Conservation (phyloP, 2,113 vertebrate species). For the Eretmochelys imbricata region DNA sequence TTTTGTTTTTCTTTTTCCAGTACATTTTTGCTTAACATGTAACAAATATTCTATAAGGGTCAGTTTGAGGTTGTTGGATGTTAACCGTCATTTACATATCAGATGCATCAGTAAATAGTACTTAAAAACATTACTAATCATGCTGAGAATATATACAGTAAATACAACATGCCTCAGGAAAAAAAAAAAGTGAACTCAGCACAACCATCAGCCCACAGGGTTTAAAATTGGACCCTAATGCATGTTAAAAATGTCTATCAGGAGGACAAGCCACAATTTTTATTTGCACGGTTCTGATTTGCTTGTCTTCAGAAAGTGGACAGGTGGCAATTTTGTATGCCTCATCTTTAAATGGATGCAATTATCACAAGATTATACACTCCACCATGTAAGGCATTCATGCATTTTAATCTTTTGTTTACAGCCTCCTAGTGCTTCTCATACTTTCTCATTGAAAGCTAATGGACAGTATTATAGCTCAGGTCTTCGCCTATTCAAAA, state of each 20-base stretch:
- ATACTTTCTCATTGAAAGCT: constrained; percentile 30
- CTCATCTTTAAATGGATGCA: constrained; percentile 65
- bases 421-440: constrained; percentile 33
- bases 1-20: neutral
- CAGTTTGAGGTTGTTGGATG: neutral
- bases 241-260: constrained; percentile 14
- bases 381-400: constrained; percentile 30
- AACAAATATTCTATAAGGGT: neutral
- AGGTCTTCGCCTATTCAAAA: constrained; percentile 44
- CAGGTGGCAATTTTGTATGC: constrained; percentile 58
- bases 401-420: constrained; percentile 73
- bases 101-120: neutral
- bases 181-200: neutral
- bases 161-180: neutral
- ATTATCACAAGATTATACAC: constrained; percentile 63
- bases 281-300: constrained; percentile 19
- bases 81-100: neutral
- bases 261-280: constrained; percentile 28
- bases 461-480: constrained; percentile 36
- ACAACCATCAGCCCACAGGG: neutral
- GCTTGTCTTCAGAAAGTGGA: constrained; percentile 34
- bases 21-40: neutral
- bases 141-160: neutral
- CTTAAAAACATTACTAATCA: neutral
- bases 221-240: neutral